These are phyloP conservation scores for Rhadinocentrus ornatus DNA, from an alignment of 2,797 vertebrate genomes.

Conservation along the genomic window DNA sequence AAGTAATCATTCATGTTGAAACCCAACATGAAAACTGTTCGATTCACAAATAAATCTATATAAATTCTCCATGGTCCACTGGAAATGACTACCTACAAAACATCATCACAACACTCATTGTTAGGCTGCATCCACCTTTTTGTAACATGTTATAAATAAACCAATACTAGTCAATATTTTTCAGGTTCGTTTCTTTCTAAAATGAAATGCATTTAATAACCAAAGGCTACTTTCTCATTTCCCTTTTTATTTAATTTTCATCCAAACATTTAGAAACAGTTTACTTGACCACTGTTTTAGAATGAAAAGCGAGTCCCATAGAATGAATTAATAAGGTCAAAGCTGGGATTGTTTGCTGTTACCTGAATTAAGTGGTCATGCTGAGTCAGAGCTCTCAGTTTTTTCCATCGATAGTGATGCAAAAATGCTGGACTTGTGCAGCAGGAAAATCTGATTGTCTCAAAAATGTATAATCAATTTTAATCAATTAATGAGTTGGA, in stretches of 20 bases:
- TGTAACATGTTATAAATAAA: not conserved
- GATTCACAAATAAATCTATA: not conserved
- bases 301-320: constrained; percentile 68
- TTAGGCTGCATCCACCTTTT: not conserved
- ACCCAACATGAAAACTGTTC: not conserved
- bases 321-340: constrained; percentile 81
- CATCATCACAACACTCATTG: not conserved
- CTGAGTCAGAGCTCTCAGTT: constrained; percentile 51
- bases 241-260: constrained; percentile 49
- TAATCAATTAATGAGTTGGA: no score
- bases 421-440: not conserved
- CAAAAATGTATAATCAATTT: not conserved
- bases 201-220: constrained; percentile 49
- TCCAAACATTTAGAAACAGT: constrained; percentile 28
- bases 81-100: not conserved
- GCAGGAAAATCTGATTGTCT: no score
- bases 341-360: constrained; percentile 60
- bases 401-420: constrained; percentile 28
- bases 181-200: not conserved
- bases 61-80: not conserved
- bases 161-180: not conserved
- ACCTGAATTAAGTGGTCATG: constrained; percentile 71
- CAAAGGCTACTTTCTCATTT: constrained; percentile 35
- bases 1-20: not conserved
- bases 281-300: constrained; percentile 47